Percentiles rank a stretch among this genome's conserved stretches.
These are phyloP conservation scores for Cisticola juncidis DNA, from an alignment of 2,113 vertebrate genomes.

Conservation along the genomic window DNA sequence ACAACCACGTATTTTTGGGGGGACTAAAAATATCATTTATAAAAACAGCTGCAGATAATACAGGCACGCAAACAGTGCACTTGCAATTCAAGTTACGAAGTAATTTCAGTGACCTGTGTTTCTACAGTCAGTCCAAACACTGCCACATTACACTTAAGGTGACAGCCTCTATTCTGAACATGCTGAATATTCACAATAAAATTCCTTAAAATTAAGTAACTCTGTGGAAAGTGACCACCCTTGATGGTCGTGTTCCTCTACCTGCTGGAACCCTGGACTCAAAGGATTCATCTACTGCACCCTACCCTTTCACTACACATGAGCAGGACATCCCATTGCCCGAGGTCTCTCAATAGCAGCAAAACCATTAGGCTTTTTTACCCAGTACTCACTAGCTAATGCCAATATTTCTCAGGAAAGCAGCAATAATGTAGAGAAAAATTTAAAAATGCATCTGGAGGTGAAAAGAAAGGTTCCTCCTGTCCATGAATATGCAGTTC, in stretches of 20 bases:
- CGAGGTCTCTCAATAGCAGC: neutral
- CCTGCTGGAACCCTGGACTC: neutral
- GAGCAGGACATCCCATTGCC: neutral
- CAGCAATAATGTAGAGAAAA: neutral
- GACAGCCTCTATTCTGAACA: neutral
- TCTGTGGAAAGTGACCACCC: neutral
- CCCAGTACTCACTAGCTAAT: neutral
- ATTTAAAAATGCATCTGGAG: neutral
- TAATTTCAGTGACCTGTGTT: neutral
- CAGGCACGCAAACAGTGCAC: neutral
- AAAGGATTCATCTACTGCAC: neutral
- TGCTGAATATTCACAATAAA: neutral
- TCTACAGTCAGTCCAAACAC: neutral
- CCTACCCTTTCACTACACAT: neutral
- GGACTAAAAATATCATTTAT: neutral
- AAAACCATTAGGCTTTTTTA: neutral
- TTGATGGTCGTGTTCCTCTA: neutral
- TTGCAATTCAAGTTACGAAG: neutral
- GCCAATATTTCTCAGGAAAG: neutral
- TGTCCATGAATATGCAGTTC: neutral
- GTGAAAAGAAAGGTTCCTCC: neutral
- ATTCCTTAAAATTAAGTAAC: neutral
- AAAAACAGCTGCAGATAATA: neutral
- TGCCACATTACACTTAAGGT: neutral
- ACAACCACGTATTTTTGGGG: rapidly evolving